Evolutionary conservation across 2,888 invertebrate genomes (phyloP), one percentile per base, ranked within the genome.

Genomic region (Hyalella azteca): DNA sequence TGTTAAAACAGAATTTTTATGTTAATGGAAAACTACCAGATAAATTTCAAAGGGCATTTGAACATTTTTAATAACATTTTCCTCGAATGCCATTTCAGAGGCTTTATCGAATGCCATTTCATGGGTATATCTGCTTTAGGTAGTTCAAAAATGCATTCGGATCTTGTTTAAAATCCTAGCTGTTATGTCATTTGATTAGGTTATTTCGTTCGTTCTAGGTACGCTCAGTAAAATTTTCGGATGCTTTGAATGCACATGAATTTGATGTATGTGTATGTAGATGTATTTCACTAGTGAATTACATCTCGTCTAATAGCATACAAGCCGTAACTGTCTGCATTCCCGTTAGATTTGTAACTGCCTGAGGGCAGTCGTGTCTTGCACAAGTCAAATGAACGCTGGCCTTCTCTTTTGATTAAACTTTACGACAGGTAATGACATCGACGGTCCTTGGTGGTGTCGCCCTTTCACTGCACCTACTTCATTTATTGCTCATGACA

Each of bases 401-500:
- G 1, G 39, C 39, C 19, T 66, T 5, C 39, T 66, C 66, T 66
- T 36, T 15, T 66, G 36, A 66, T 66, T 29, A 36, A 36, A 3
- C 39, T 36, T 66, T 36, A 36, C 39, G 36, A 9, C 36, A 36
- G n/a, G 3, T 66, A 36, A 22, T 36, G 13, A 29, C 29, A n/a
- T 36, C 19, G 19, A 32, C 29, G 66, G 36, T 66, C 66, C 11
- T 1, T 5, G 15, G 66, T 32, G 7, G 66, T 36, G 36, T 36
- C 66, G 22, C 29, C 66, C 66, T 66, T 66, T 66, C 66, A 66
- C 66, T 66, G 39, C 66, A 29, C 13, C 36, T 5, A 15, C 19
- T 36, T 36, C 39, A 36, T 15, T 7, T 29, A 54, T 29, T 26
- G 4, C 11, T 13, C 2, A 29, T 54, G 26, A 54, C 13, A 26